Evolutionary conservation across 2,888 invertebrate species (phyloP).

Genomic region (Cheilosia urbana): DNA sequence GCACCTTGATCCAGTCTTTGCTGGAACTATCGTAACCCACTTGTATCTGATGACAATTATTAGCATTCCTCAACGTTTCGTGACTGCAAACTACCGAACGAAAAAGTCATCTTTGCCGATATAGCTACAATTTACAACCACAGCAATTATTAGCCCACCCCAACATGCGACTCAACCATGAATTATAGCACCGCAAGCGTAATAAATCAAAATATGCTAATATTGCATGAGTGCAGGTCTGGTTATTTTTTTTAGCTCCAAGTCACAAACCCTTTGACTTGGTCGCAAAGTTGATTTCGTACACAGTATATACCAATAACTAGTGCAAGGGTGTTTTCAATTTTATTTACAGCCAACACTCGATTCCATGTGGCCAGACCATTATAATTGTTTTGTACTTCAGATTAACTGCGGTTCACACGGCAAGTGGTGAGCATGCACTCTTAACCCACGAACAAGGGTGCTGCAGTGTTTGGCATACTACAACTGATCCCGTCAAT

Average conservation of each 20-base stretch:
- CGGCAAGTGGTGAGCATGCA: slow-evolving; percentile 20
- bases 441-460: background rate
- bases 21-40: too few species aligned
- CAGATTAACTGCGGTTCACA: slow-evolving; percentile 30
- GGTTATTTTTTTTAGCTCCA: slow-evolving; percentile 11
- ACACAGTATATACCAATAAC: too few species aligned
- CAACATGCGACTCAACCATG: slow-evolving; percentile 66
- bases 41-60: too few species aligned
- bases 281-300: slow-evolving; percentile 22
- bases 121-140: slow-evolving; percentile 41
- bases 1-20: too few species aligned
- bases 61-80: background rate
- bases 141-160: slow-evolving; percentile 47
- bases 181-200: slow-evolving; percentile 55
- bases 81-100: background rate
- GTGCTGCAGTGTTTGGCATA: background rate
- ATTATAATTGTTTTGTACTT: slow-evolving; percentile 23
- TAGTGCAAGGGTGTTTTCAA: background rate
- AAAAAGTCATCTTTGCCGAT: background rate
- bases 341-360: slow-evolving; percentile 4
- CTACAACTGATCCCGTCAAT: slow-evolving; percentile 50
- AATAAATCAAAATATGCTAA: slow-evolving; percentile 70
- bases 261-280: slow-evolving; percentile 3
- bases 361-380: slow-evolving; percentile 13
- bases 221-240: slow-evolving; percentile 50